Base-by-base conservation (phyloP, 2,888 invertebrate genomes). In the Hipparchia sbordonii region DNA sequence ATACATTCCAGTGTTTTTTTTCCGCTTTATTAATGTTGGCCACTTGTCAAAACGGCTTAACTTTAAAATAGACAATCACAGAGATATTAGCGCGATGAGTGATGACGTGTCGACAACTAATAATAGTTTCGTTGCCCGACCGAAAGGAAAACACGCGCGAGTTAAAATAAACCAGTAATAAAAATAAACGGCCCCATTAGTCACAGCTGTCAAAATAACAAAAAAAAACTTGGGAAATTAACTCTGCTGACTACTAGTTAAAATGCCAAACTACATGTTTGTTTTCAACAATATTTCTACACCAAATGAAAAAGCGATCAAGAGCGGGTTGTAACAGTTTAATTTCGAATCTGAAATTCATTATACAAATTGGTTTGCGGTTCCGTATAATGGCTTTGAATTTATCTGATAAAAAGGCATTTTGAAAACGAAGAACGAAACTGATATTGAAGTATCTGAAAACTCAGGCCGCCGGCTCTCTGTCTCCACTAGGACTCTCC, bases 161-260 rank as follows among this genome's bases (percentile, higher is more conserved):
- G 87, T 89, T 84, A 85, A 89, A 91, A 92, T 90, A 91, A 89
- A 89, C 87, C 85, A 86, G 87, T 87, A 87, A 91, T 91, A 90
- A 92, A 92, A 91, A 91, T 93, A 93, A 93, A 92, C 90, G 90
- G 86, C 83, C 85, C 86, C 90, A 92, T 92, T 92, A 91, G 89
- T 93, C 92, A 92, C 88, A 89, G 84, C 82, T 91, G 93, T 92
- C 92, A 92, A 91, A 93, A 92, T 90, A 92, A 88, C 88, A 88
- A 73, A 69, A 66, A 52, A 71, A 70, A 56, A 45, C 85, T 83
- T 83, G 81, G 84, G 87, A 87, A 87, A 87, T 89, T 87, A 88
- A 67, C 66, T 70, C 71, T 68, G 66, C 66, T 67, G 71, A 74
- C 70, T 70, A 71, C 45, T 70, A 60, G 57, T 69, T 72, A 67